Conservation (phyloP, 2,888 invertebrate genomes). For the Latrodectus elegans region DNA sequence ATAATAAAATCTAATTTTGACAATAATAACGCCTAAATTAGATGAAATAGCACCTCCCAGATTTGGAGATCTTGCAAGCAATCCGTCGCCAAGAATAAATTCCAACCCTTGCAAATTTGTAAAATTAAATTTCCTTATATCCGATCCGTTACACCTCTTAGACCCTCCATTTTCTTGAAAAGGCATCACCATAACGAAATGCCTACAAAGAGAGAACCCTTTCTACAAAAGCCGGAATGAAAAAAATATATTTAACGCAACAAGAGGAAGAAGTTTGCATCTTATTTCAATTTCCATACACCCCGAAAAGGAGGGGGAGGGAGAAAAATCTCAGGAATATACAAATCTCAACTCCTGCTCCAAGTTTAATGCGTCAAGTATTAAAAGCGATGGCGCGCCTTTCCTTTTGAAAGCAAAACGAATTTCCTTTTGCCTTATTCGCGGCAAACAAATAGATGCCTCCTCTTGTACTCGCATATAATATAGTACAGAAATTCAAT, state of each 20-base stretch:
- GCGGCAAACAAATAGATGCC: conserved; percentile 40
- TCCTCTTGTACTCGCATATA: conserved; percentile 29
- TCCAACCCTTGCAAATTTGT: conserved; percentile 36
- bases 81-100: conserved; percentile 38
- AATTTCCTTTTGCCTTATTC: conserved; percentile 50
- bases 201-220: conserved; percentile 39
- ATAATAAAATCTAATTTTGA: not conserved
- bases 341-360: conserved; percentile 41
- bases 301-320: conserved; percentile 20
- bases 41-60: not conserved
- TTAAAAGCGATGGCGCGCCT: conserved; percentile 54
- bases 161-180: conserved; percentile 6
- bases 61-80: conserved; percentile 15
- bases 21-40: not conserved
- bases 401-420: conserved; percentile 51
- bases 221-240: conserved; percentile 11
- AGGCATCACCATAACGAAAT: conserved; percentile 19
- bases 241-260: conserved; percentile 55
- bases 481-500: conserved; percentile 41
- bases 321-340: conserved; percentile 34
- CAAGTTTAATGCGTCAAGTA: conserved; percentile 66
- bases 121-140: conserved; percentile 52
- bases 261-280: conserved; percentile 22
- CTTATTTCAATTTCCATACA: conserved; percentile 59
- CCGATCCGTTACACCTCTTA: conserved; percentile 51